Evolutionary conservation across 2,113 vertebrate genomes (phyloP).

Genomic region (Oncorhynchus mykiss): DNA sequence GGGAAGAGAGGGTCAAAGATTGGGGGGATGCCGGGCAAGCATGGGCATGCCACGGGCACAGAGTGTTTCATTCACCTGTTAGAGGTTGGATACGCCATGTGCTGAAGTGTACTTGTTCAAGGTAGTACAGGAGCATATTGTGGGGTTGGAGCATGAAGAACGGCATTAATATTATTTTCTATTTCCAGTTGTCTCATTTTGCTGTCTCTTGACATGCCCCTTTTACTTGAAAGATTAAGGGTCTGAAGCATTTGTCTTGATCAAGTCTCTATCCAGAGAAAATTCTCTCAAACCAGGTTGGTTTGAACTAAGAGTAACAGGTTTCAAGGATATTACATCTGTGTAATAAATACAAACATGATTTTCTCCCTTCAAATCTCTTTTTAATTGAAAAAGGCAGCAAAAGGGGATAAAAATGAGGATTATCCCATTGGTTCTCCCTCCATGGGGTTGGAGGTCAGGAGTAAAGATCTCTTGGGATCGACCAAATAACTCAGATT

Average conservation of each 20-base stretch:
- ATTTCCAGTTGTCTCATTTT: no score
- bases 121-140: no score
- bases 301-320: neutral
- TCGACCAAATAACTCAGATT: conserved; percentile 67
- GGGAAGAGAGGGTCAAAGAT: neutral
- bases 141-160: no score
- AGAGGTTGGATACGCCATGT: no score
- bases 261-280: no score
- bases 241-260: no score
- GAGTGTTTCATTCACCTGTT: neutral
- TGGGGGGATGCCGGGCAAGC: neutral
- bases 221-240: neutral
- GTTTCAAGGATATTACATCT: conserved; percentile 30
- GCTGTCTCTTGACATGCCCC: neutral
- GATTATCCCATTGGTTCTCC: conserved; percentile 58
- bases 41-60: neutral
- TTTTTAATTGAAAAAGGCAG: conserved; percentile 71
- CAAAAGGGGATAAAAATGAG: conserved; percentile 50
- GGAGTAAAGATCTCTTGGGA: conserved; percentile 64
- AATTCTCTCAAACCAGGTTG: neutral
- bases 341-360: conserved; percentile 35
- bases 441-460: conserved; percentile 56
- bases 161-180: no score
- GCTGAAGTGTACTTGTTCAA: no score
- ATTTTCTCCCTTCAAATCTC: conserved; percentile 70